These are phyloP conservation scores for Ochotona princeps DNA, from an alignment of 2,113 vertebrate species.

Conservation along the genomic window DNA sequence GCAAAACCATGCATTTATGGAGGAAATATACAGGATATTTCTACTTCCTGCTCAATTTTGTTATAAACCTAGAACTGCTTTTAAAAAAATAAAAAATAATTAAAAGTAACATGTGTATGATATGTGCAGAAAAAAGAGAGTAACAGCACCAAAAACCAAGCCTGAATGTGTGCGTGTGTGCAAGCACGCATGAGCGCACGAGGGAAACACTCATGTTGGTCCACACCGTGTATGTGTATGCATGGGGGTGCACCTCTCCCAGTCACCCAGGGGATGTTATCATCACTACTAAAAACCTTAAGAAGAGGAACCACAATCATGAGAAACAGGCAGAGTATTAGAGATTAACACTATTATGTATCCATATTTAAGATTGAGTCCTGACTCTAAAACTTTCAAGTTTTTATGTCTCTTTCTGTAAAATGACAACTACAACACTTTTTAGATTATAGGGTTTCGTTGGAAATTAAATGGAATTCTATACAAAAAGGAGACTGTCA, in stretches of 20 bases:
- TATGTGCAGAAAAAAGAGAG: neutral
- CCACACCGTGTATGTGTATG: neutral
- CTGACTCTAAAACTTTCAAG: no score
- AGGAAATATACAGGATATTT: no score
- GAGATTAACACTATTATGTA: no score
- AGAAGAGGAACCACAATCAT: neutral
- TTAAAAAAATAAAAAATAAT: neutral
- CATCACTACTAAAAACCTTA: neutral
- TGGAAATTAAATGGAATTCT: neutral
- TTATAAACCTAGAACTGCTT: neutral
- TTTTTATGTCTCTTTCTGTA: no score
- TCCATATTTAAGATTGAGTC: no score
- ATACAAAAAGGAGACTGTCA: neutral
- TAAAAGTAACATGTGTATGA: neutral
- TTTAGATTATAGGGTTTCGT: no score
- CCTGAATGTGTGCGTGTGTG: no score
- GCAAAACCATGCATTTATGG: neutral
- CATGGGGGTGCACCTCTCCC: neutral
- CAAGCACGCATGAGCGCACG: no score
- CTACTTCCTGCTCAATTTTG: neutral
- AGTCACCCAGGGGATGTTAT: neutral
- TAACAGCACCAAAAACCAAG: neutral
- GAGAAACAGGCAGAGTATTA: no score
- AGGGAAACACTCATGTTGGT: neutral
- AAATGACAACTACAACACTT: no score